These are phyloP conservation scores for Lerema accius DNA, from an alignment of 1,140 invertebrate species.

Conservation along the genomic window DNA sequence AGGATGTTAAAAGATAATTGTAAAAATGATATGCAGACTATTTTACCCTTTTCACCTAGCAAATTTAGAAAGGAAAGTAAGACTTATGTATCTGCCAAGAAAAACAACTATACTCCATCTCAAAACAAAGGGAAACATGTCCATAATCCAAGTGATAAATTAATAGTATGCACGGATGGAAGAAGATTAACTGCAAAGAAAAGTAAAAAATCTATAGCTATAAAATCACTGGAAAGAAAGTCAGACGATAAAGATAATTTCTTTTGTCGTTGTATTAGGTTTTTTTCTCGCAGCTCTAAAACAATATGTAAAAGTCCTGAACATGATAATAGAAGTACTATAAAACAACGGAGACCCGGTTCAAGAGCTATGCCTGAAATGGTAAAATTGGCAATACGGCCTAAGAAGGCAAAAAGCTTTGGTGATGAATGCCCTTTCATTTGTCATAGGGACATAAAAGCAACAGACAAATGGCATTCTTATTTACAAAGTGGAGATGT, in stretches of 20 bases:
- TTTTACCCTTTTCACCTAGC: slow-evolving; percentile 45
- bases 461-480: slow-evolving; percentile 11
- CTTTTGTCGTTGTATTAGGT: slow-evolving; percentile 23
- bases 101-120: background rate
- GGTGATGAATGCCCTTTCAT: background rate
- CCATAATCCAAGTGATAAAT: background rate
- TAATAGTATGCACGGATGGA: background rate
- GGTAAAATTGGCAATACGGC: slow-evolving; percentile 35
- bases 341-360: background rate
- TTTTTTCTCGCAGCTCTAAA: slow-evolving; percentile 4
- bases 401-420: slow-evolving; percentile 37
- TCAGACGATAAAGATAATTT: slow-evolving; percentile 19
- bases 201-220: slow-evolving; percentile 20
- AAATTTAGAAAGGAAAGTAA: slow-evolving; percentile 49
- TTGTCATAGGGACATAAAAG: background rate
- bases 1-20: background rate
- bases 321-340: slow-evolving; percentile 10
- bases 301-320: background rate
- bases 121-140: background rate
- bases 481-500: slow-evolving; percentile 7
- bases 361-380: slow-evolving; percentile 15
- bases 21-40: slow-evolving; percentile 41
- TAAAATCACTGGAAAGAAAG: slow-evolving; percentile 2
- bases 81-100: slow-evolving; percentile 33
- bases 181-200: slow-evolving; percentile 35